These are phyloP conservation scores for Balanococcus diminutus DNA, from an alignment of 2,888 invertebrate species.

Conservation along the genomic window DNA sequence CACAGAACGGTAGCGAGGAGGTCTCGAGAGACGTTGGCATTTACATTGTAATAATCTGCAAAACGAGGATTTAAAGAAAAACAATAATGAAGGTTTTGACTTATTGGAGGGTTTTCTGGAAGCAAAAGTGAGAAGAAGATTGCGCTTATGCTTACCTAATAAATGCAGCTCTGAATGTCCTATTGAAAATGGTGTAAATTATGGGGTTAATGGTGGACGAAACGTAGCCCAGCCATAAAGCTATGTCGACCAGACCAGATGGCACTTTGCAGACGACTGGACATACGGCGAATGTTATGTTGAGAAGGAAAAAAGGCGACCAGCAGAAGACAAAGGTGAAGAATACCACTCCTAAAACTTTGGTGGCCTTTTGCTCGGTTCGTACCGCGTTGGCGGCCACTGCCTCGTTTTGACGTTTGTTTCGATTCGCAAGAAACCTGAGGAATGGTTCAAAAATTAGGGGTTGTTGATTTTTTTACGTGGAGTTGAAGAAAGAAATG, in stretches of 20 bases:
- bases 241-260: conserved; percentile 76
- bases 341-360: conserved; percentile 89
- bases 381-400: conserved; percentile 80
- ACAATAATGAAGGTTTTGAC: neutral
- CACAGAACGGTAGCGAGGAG: conserved; percentile 61
- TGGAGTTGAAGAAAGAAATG: too few species aligned
- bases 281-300: conserved; percentile 85
- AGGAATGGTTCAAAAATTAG: too few species aligned
- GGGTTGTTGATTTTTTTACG: too few species aligned
- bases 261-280: conserved; percentile 77
- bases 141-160: conserved; percentile 66
- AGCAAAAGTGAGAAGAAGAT: neutral
- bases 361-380: conserved; percentile 94
- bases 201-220: conserved; percentile 92
- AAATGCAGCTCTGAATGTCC: conserved; percentile 85
- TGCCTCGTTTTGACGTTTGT: conserved; percentile 73
- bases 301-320: conserved; percentile 90
- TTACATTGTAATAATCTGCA: conserved; percentile 71
- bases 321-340: conserved; percentile 91
- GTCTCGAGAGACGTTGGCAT: conserved; percentile 65
- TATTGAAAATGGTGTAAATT: conserved; percentile 92
- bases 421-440: conserved; percentile 66
- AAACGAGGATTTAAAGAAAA: too few species aligned
- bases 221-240: conserved; percentile 90
- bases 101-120: too few species aligned